These are phyloP conservation scores for Cactoblastis cactorum DNA, from an alignment of 2,888 invertebrate species.

Conservation along the genomic window DNA sequence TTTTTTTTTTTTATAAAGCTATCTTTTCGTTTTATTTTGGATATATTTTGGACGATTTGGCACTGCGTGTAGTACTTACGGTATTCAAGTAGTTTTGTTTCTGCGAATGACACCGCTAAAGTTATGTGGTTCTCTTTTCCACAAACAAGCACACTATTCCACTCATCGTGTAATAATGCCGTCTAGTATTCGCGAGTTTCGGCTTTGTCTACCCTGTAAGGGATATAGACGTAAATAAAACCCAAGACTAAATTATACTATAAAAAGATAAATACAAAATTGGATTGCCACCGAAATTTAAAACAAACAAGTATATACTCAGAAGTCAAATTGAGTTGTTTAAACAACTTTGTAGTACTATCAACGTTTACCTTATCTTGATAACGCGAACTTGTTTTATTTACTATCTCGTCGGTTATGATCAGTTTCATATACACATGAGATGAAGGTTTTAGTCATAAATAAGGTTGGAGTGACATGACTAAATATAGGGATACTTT, in stretches of 20 bases:
- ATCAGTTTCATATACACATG: slow-evolving; percentile 54
- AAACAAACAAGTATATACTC: slow-evolving; percentile 14
- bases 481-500: slow-evolving; percentile 40
- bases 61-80: too few relatives aligned
- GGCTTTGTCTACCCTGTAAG: not conserved
- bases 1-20: too few relatives aligned
- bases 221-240: not conserved
- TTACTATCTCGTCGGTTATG: slow-evolving; percentile 38
- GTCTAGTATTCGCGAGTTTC: too few relatives aligned
- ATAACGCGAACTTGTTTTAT: slow-evolving; percentile 47
- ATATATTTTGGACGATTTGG: too few relatives aligned
- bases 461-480: slow-evolving; percentile 54
- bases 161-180: too few relatives aligned
- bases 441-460: slow-evolving; percentile 46
- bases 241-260: not conserved
- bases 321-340: slow-evolving; percentile 18
- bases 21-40: too few relatives aligned
- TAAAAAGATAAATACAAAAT: not conserved
- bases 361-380: slow-evolving; percentile 51
- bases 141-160: too few relatives aligned
- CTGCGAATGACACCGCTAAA: too few relatives aligned
- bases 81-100: too few relatives aligned
- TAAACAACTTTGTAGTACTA: slow-evolving; percentile 24
- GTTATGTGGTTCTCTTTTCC: too few relatives aligned
- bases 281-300: slow-evolving; percentile 14